Evolutionary conservation across 2,797 vertebrate species (phyloP).

Genomic region (Masticophis lateralis): DNA sequence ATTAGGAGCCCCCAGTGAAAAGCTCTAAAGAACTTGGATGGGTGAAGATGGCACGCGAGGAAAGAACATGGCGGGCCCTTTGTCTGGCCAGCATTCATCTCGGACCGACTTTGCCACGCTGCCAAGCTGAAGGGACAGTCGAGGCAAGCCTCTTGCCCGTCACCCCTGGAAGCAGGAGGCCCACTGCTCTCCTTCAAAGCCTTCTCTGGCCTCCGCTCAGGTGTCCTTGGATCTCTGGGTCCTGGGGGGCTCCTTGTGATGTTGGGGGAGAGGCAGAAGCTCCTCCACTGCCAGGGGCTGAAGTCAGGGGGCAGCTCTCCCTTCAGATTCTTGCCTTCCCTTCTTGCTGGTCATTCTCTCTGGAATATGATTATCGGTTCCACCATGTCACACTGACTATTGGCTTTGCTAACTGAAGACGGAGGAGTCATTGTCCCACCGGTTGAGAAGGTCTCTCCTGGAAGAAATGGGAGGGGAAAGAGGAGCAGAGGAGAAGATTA

Average conservation of each 20-base stretch:
- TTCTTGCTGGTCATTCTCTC: neutral
- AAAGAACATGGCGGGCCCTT: slow-evolving; percentile 41
- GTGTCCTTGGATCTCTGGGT: neutral
- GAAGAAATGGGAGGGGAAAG: too few species aligned
- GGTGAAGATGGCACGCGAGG: slow-evolving; percentile 3
- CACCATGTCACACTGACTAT: rapidly evolving
- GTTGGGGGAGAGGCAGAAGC: neutral
- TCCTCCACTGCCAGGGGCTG: neutral
- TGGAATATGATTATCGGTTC: neutral
- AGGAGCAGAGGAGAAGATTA: too few species aligned
- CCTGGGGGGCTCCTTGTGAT: neutral
- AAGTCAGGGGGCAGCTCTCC: neutral
- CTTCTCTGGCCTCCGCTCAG: neutral
- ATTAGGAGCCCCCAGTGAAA: slow-evolving; percentile 62
- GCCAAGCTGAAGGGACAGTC: slow-evolving; percentile 55
- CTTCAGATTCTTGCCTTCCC: too few species aligned
- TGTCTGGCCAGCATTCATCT: slow-evolving; percentile 58
- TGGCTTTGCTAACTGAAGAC: neutral
- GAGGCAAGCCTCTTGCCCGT: neutral
- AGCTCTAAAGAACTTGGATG: slow-evolving; percentile 22
- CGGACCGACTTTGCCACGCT: slow-evolving; percentile 29
- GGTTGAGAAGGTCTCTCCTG: neutral
- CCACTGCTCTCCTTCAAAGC: neutral
- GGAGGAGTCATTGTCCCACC: neutral
- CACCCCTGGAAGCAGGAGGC: neutral